A percentile compares a stretch with the other conserved stretches of the same genome.
phyloP scores from a whole-genome alignment of 2,113 vertebrate species.

The Corapipo altera region DNA sequence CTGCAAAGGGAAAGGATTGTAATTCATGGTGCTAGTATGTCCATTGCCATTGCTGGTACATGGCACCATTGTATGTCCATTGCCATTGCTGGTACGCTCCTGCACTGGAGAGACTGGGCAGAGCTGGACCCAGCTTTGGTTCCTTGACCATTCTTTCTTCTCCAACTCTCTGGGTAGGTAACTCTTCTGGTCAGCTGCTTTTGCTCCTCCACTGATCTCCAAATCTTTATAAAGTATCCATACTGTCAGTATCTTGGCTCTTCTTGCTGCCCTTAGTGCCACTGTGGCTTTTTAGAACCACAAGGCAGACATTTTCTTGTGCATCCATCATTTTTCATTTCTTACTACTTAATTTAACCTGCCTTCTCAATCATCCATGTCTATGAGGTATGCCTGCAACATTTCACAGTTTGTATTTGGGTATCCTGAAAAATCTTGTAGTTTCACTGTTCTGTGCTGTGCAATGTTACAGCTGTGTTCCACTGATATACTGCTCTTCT shows the following conservation, averaged over 20 bases:
- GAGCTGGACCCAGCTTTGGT: not conserved
- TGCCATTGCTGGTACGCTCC: not conserved
- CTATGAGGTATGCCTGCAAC: not conserved
- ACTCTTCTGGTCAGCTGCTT: not conserved
- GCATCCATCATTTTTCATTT: not conserved
- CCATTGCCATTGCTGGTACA: not conserved
- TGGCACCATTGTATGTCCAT: too few species aligned
- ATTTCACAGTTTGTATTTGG: not conserved
- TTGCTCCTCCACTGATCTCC: not conserved
- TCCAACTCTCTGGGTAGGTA: rapidly evolving
- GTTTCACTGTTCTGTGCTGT: not conserved
- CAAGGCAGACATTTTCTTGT: not conserved
- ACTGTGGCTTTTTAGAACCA: not conserved
- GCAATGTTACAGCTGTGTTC: not conserved
- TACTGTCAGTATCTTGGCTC: not conserved
- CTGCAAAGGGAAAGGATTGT: not conserved
- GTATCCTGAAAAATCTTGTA: not conserved
- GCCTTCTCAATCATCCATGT: not conserved
- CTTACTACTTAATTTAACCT: not conserved
- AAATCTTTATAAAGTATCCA: not conserved
- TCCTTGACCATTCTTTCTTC: not conserved
- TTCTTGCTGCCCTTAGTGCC: not conserved
- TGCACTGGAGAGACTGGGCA: not conserved
- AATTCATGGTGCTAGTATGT: rapidly evolving
- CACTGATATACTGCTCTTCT: not conserved